A percentile compares a stretch with the other conserved stretches of the same genome.
These are phyloP conservation scores for Ptyas mucosa DNA, from an alignment of 2,113 vertebrate species.

Conservation along the genomic window DNA sequence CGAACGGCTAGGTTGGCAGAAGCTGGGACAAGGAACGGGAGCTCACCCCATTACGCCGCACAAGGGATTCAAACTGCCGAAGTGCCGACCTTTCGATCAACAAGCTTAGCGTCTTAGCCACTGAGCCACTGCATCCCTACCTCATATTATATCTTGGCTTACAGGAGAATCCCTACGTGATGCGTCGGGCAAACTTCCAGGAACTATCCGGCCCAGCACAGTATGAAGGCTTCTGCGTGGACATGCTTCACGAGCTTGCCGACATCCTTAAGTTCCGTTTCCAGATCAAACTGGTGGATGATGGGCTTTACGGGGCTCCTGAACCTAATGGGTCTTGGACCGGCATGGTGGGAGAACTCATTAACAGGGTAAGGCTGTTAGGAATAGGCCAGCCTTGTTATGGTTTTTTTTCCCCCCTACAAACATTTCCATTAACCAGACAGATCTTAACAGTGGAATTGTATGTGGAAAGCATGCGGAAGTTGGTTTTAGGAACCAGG, in stretches of 20 bases:
- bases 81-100: too few relatives aligned
- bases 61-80: too few relatives aligned
- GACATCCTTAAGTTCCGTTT: slow-evolving; percentile 86
- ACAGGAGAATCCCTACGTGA: slow-evolving; percentile 90
- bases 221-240: slow-evolving; percentile 91
- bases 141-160: not conserved
- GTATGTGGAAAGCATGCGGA: not conserved
- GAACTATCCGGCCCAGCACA: slow-evolving; percentile 73
- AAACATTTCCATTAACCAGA: not conserved
- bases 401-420: not conserved
- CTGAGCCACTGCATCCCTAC: not conserved
- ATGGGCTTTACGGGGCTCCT: slow-evolving; percentile 83
- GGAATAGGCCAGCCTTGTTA: not conserved
- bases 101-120: too few relatives aligned
- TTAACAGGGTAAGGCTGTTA: slow-evolving; percentile 77
- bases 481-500: not conserved
- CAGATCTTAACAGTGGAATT: too few relatives aligned
- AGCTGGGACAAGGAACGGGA: too few relatives aligned
- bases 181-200: slow-evolving; percentile 82
- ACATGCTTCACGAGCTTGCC: slow-evolving; percentile 86
- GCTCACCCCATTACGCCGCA: too few relatives aligned
- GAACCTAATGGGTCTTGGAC: slow-evolving; percentile 93
- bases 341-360: slow-evolving; percentile 91
- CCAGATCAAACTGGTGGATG: slow-evolving; percentile 86
- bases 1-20: too few relatives aligned